These are phyloP conservation scores for Coregonus sp. DNA, from an alignment of 2,797 vertebrate genomes.

Conservation along the genomic window DNA sequence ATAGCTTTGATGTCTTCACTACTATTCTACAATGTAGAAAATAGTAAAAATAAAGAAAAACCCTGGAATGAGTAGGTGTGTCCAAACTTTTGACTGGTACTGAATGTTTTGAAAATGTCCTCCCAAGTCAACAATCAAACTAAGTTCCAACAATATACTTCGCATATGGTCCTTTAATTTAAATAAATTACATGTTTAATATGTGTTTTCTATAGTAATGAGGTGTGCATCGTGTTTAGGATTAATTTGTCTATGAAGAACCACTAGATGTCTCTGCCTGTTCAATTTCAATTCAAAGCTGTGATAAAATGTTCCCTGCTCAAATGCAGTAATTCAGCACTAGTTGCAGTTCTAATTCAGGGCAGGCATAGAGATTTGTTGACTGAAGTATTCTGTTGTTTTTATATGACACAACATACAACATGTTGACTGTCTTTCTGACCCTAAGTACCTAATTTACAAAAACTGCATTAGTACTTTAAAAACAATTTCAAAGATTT, in stretches of 20 bases:
- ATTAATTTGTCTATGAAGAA: neutral
- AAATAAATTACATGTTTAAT: neutral
- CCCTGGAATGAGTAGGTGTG: too few species aligned
- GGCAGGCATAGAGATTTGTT: constrained; percentile 7
- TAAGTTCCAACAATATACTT: neutral
- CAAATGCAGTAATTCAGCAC: neutral
- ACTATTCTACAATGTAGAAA: too few species aligned
- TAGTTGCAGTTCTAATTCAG: neutral
- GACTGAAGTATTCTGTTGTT: neutral
- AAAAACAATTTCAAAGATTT: neutral
- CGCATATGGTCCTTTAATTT: neutral
- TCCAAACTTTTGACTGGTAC: too few species aligned
- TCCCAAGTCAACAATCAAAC: too few species aligned
- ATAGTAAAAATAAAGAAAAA: too few species aligned
- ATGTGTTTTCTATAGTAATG: neutral
- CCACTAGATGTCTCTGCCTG: constrained; percentile 62
- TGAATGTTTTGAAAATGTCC: too few species aligned
- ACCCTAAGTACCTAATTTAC: neutral
- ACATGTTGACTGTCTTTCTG: neutral
- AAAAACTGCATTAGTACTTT: neutral
- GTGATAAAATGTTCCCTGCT: neutral
- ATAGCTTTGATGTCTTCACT: too few species aligned
- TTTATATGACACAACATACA: neutral
- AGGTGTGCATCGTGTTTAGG: neutral
- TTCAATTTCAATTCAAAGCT: constrained; percentile 12